Conservation (phyloP, 2,888 invertebrate species). For the Epinotia brunnichana region DNA sequence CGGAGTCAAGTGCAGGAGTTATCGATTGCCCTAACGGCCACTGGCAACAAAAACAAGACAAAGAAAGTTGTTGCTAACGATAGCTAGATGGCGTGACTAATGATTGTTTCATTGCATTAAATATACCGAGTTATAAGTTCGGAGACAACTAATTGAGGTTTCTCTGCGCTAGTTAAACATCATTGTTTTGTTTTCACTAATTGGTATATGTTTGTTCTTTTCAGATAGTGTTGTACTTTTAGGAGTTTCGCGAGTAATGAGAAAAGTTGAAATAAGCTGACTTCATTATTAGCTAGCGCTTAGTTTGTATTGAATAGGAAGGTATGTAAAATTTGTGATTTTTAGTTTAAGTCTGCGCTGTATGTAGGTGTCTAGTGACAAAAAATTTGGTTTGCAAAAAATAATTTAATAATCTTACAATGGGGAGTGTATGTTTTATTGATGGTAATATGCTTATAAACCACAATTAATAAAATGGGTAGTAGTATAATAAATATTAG, state of each 20-base stretch:
- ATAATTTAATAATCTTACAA: too few species aligned
- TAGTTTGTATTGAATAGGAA: background rate
- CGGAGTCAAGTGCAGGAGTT: constrained; percentile 45
- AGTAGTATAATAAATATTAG: too few species aligned
- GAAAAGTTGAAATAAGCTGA: background rate
- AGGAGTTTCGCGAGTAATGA: background rate
- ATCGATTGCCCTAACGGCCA: constrained; percentile 54
- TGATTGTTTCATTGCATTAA: constrained; percentile 61
- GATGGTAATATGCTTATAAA: too few species aligned
- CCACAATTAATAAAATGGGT: too few species aligned
- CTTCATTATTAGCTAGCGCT: background rate
- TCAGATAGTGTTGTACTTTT: constrained; percentile 8
- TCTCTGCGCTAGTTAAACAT: constrained; percentile 31
- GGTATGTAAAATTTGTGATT: too few species aligned
- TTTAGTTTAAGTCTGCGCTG: too few species aligned
- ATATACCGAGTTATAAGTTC: constrained; percentile 51
- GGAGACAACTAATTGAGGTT: constrained; percentile 40
- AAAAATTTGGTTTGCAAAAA: too few species aligned
- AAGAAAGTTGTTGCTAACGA: constrained; percentile 46
- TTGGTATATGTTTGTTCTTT: constrained; percentile 28
- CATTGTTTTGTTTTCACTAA: constrained; percentile 28
- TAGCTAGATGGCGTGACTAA: constrained; percentile 54
- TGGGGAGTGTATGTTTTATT: too few species aligned
- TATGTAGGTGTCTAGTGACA: too few species aligned
- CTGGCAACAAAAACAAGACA: constrained; percentile 56